Percentiles rank a stretch among this genome's conserved stretches.
Conservation (phyloP, 2,888 invertebrate species). For the Xylota sylvarum region DNA sequence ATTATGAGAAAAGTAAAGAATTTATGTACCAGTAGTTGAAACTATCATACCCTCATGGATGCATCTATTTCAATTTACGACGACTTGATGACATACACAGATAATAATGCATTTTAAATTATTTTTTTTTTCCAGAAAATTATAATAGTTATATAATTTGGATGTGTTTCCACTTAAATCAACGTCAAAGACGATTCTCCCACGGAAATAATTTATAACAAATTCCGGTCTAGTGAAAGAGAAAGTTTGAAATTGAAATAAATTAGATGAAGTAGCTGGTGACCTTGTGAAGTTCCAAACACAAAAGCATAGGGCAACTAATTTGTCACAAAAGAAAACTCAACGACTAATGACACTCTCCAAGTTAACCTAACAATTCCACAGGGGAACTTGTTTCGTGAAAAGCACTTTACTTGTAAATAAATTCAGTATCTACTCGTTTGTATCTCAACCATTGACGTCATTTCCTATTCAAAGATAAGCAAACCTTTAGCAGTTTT, state of each 20-base stretch:
- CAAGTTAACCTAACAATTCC: not conserved
- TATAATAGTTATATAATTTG: conserved; percentile 19
- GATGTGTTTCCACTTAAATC: conserved; percentile 1
- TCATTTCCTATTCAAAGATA: not conserved
- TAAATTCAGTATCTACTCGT: not conserved
- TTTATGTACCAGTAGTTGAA: not conserved
- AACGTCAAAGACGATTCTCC: conserved; percentile 1
- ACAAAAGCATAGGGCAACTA: not conserved
- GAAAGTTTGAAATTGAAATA: conserved; percentile 40
- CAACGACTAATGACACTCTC: not conserved
- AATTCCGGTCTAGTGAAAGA: conserved; percentile 41
- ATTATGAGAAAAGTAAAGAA: not conserved
- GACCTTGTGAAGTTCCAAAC: conserved; percentile 8
- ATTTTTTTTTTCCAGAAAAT: conserved; percentile 14
- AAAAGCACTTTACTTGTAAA: not conserved
- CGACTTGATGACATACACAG: conserved; percentile 12
- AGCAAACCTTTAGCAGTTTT: not conserved
- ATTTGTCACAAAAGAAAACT: conserved; percentile 1
- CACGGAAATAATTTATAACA: conserved; percentile 23
- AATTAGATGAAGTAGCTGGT: not conserved
- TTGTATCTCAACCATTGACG: not conserved
- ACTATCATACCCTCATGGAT: not conserved
- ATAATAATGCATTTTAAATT: not conserved
- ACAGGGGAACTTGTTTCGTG: not conserved
- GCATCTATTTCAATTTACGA: not conserved